A percentile compares a stretch with the other conserved stretches of the same genome.
Evolutionary conservation across 2,113 vertebrate genomes (phyloP).

Genomic region (Passer domesticus): DNA sequence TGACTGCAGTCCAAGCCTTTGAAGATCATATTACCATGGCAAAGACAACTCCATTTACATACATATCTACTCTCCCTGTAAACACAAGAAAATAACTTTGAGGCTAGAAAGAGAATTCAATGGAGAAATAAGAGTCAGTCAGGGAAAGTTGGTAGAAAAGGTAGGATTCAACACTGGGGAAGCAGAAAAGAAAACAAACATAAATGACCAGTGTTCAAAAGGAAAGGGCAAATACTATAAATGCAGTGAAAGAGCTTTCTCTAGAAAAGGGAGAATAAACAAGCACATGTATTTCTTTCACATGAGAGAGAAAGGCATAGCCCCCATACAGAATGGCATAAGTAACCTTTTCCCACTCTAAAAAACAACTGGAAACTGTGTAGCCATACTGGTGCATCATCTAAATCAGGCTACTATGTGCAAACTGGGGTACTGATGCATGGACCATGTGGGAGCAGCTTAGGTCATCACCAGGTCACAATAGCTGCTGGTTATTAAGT

Average conservation of each 20-base stretch:
- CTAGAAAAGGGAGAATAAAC: background rate
- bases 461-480: background rate
- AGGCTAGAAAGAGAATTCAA: background rate
- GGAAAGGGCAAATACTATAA: background rate
- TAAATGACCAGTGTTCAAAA: background rate
- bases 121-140: background rate
- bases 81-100: conserved; percentile 40
- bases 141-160: background rate
- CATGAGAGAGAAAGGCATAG: background rate
- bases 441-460: fast-evolving
- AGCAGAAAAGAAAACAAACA: background rate
- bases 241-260: background rate
- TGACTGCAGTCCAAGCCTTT: conserved; percentile 14
- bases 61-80: conserved; percentile 17
- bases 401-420: fast-evolving
- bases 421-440: background rate
- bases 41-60: conserved; percentile 26
- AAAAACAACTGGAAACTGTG: background rate
- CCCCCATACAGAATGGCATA: background rate
- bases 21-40: conserved; percentile 35
- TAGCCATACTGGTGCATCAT: background rate
- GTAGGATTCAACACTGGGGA: background rate
- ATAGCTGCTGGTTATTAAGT: fast-evolving
- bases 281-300: background rate
- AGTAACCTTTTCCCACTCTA: background rate